A percentile compares a stretch with the other conserved stretches of the same genome.
phyloP scores from a whole-genome alignment of 1,140 invertebrate genomes.

The Popillia japonica region DNA sequence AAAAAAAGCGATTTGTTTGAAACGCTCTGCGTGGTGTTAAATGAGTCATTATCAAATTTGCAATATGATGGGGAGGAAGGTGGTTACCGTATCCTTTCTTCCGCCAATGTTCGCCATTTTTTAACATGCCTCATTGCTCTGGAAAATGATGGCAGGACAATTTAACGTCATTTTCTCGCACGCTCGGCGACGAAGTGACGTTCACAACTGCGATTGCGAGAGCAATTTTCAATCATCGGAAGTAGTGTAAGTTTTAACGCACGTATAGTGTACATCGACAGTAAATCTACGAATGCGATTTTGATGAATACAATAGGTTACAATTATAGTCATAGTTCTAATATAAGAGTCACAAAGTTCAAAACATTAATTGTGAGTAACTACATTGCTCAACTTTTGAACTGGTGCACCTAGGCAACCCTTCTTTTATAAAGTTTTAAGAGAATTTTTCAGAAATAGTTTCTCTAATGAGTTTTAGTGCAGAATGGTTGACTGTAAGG shows the following conservation, averaged over 20 bases:
- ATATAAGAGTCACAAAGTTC: too few relatives aligned
- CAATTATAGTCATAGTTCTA: too few relatives aligned
- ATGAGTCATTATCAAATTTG: conserved; percentile 27
- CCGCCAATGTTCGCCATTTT: conserved; percentile 9
- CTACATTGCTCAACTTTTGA: too few relatives aligned
- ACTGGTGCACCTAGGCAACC: too few relatives aligned
- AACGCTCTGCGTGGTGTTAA: background rate
- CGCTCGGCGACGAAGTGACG: background rate
- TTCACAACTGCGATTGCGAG: background rate
- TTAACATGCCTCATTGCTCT: conserved; percentile 9
- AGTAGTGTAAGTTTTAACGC: background rate
- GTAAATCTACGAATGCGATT: too few relatives aligned
- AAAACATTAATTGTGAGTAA: too few relatives aligned
- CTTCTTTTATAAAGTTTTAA: too few relatives aligned
- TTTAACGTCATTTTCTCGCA: conserved; percentile 21
- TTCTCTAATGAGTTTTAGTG: too few relatives aligned
- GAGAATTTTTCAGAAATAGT: too few relatives aligned
- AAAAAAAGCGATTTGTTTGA: background rate
- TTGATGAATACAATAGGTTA: too few relatives aligned
- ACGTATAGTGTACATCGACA: background rate
- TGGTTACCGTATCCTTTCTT: background rate
- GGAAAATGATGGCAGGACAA: conserved; percentile 31
- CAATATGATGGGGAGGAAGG: background rate
- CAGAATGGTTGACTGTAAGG: too few relatives aligned
- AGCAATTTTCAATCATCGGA: background rate